Percentiles rank a stretch among this genome's conserved stretches.
Conservation (phyloP, 64 coral and sea anemone species). For the Montipora foliosa region DNA sequence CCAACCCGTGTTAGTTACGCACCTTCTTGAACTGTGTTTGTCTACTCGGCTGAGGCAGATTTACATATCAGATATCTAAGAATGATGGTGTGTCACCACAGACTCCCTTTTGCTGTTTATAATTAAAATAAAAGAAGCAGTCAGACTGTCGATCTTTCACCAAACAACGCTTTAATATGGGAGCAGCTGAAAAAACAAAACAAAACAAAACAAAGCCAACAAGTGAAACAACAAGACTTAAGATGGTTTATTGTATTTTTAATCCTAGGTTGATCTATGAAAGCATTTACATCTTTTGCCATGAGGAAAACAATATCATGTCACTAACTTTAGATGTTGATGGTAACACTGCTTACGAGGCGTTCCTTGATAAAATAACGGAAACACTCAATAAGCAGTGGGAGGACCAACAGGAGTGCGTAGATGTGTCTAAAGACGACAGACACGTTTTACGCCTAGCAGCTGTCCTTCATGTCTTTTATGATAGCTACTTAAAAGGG, state of each 20-base stretch:
- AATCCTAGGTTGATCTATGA: too few species aligned
- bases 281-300: too few species aligned
- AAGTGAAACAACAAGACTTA: not conserved
- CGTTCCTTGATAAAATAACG: not conserved
- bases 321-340: too few species aligned
- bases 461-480: not conserved
- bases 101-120: not conserved
- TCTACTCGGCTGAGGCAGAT: not conserved
- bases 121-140: not conserved
- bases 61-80: not conserved
- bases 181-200: not conserved
- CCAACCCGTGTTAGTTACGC: not conserved
- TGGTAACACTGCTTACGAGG: too few species aligned
- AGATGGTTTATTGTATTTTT: too few species aligned
- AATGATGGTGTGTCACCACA: not conserved
- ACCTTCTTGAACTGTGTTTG: not conserved
- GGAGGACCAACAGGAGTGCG: not conserved
- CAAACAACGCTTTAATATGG: not conserved
- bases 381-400: constrained; percentile 12
- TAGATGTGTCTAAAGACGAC: constrained; percentile 22
- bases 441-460: constrained; percentile 35
- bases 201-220: not conserved
- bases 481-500: not conserved
- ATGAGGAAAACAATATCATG: too few species aligned
- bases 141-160: not conserved